Conservation (phyloP, 2,797 vertebrate species). For the Phataginus tetradactyla region DNA sequence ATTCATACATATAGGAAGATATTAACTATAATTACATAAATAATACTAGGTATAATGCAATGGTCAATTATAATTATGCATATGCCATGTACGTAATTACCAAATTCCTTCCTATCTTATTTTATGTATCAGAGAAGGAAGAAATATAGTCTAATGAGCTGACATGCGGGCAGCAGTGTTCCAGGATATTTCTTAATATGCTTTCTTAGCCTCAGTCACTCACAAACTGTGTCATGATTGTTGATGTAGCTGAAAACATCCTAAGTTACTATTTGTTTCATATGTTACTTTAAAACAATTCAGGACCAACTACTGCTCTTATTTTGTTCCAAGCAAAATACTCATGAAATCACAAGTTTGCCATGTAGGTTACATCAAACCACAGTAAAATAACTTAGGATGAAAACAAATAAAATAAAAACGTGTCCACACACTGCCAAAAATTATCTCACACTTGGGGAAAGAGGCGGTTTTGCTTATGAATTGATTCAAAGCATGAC, state of each 20-base stretch:
- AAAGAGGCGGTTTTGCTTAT: not conserved
- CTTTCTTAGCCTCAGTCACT: not conserved
- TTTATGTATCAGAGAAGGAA: not conserved
- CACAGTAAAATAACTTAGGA: not conserved
- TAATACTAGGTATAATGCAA: not conserved
- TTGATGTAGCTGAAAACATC: not conserved
- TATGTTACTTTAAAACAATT: conserved; percentile 34
- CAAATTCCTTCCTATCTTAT: not conserved
- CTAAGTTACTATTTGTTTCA: not conserved
- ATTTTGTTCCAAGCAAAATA: not conserved
- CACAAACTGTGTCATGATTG: not conserved
- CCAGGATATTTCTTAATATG: not conserved
- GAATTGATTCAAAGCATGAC: not conserved
- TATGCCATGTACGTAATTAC: not conserved
- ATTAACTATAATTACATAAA: not conserved
- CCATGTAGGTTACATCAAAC: not conserved
- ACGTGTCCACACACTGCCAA: not conserved
- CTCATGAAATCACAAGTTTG: not conserved
- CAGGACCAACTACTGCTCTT: not conserved
- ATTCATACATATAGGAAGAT: not conserved
- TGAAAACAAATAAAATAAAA: not conserved
- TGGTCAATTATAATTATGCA: not conserved
- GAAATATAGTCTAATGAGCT: not conserved
- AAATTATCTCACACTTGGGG: not conserved
- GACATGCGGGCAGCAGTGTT: not conserved